Base-by-base conservation (phyloP, 2,797 vertebrate genomes). In the Channa striata region DNA sequence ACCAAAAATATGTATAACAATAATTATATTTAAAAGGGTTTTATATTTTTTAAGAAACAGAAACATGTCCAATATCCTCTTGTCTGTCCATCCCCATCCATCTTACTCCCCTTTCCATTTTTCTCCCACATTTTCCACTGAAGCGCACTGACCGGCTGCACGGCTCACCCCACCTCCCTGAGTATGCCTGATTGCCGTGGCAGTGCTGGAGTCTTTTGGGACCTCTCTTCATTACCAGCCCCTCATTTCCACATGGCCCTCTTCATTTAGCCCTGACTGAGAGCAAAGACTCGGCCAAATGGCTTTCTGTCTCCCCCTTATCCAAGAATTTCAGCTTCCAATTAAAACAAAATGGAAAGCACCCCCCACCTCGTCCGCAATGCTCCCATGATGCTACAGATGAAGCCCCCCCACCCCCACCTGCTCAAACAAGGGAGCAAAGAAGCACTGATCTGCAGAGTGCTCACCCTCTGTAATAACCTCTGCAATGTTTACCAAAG, bases 261-360 rank as follows among this genome's bases (percentile, higher is more conserved):
- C 81, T 73, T 85, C 87, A 84, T 87, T 87, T 88, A 84, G 83
- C 67, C 70, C 69, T 2, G 57, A 58, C 70, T 71, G 72, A 73
- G 81, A 83, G 72, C 72, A 66, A 70, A 50, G 78, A 71, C 68
- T 72, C 20, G 9, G 66, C 78, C 78, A 85, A 91, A 91, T 89
- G 80, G 84, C 74, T 91, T 87, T 87, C 81, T 83, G 78, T 74
- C 77, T 61, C 21, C 67, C 60, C 57, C 68, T 87, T 81, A 81
- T 86, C 86, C 79, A 68, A 80, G 76, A 87, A 88, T 86, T 87
- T 81, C 83, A 84, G 76, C 82, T 64, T 89, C 84, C 88, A 91
- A 91, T 92, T 90, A 91, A 87, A 89, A 86, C 12, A 34, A 87
- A 92, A 89, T 91, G 52, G 84, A 92, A 90, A 73, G 54, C 20